These are phyloP conservation scores for Oreochromis tanganicae DNA, from an alignment of 2,113 vertebrate species.

Conservation along the genomic window DNA sequence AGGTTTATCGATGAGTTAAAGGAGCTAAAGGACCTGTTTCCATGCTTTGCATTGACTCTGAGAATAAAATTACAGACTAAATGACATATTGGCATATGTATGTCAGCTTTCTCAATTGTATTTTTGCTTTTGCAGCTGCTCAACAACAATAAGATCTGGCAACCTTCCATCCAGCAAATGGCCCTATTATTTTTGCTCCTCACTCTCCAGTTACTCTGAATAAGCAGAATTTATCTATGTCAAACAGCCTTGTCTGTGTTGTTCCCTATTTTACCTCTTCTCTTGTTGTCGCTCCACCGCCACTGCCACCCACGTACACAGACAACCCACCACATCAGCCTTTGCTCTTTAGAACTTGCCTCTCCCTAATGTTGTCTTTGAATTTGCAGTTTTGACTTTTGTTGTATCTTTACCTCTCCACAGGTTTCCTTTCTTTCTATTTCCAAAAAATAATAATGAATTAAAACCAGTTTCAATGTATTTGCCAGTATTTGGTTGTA, in stretches of 20 bases:
- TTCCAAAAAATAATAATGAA: neutral
- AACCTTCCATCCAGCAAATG: constrained; percentile 69
- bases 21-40: constrained; percentile 1
- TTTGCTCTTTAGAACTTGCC: neutral
- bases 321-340: neutral
- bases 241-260: constrained; percentile 59
- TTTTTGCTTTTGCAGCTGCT: constrained; percentile 70
- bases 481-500: neutral
- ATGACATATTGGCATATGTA: constrained; percentile 63
- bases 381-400: neutral
- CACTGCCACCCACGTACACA: constrained; percentile 14
- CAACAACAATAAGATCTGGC: constrained; percentile 69
- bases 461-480: neutral
- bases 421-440: neutral
- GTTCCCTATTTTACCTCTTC: constrained; percentile 33
- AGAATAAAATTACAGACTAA: neutral
- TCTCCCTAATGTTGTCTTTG: neutral
- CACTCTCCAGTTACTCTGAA: constrained; percentile 71
- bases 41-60: neutral
- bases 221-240: constrained; percentile 75
- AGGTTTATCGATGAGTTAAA: constrained; percentile 38
- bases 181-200: constrained; percentile 71
- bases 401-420: neutral
- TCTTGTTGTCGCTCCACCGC: neutral
- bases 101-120: constrained; percentile 52